Base-by-base conservation (phyloP, 2,888 invertebrate species). In the Sinhomidia bicolor region DNA sequence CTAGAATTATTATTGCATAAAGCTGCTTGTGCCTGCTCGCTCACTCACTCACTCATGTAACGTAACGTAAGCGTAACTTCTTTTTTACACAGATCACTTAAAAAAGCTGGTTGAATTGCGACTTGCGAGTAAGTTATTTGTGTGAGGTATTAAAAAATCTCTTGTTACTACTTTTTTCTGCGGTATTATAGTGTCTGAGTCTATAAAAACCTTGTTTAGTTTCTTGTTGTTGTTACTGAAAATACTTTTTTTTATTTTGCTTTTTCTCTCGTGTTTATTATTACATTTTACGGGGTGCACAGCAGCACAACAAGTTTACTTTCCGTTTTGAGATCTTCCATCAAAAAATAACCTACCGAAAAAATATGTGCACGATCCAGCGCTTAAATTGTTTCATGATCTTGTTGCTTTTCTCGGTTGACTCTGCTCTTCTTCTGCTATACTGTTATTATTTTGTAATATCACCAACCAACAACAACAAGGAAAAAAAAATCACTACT, bases 141-240 rank as follows among this genome's bases (percentile, higher is more conserved):
- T 74, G 74, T 47, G 74, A 36, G 74, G 74, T 51, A 51, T 26
- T 76, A 74, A n/a, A n/a, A 29, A 47, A 47, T 47, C 29, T 51
- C 76, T 29, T 29, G 12, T 60, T 60, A 5, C n/a, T 60, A 26
- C 60, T 60, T 60, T 26, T 60, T 60, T 51, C 51, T 26, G 26
- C 44, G 51, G 20, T 54, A 17, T 14, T 9, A 51, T 41, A 10
- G 41, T 3, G 7, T 36, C 36, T 36, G 7, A 5, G 36, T 36
- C 36, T 36, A 7, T 36, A 36, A 36, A 36, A 36, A 36, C 7
- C 36, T 36, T 36, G 54, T n/a, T 20, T 26, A 41, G 20, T 36
- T 71, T 36, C 41, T 71, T 71, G 32, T 74, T 74, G 74, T 51
- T 76, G 76, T 76, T 51, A 47, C 51, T 51, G 76, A 76, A 76